Evolutionary conservation across 2,888 invertebrate genomes (phyloP), one percentile per base, ranked within the genome.

Genomic region (Epirrhoe tristata): DNA sequence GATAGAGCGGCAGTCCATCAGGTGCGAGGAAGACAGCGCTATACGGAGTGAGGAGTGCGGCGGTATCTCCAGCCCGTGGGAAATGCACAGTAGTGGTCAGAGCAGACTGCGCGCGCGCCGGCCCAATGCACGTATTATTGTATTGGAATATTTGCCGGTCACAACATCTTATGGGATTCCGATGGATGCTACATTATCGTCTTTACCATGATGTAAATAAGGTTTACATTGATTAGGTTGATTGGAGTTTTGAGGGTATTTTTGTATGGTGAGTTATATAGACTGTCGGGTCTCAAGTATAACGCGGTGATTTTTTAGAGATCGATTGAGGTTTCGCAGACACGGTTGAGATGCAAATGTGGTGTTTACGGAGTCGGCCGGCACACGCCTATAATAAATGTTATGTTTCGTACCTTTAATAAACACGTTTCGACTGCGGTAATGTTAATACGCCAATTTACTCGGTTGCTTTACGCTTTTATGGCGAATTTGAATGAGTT

Each of bases 41-140:
- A 88, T 87, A 81, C 80, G 66, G 85, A 79, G 79, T 61, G 84
- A 93, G 73, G 72, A 80, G 82, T 75, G 79, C 77, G 72, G 83
- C 74, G 69, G 74, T 82, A 79, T 81, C 84, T 84, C 85, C 87
- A 88, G 89, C 89, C 90, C 94, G 94, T 94, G 94, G 94, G 93
- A 94, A 94, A 91, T 94, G 93, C 93, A 94, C 94, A 93, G 94
- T 93, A 94, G 94, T 93, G 93, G 93, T 91, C 93, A 91, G 93
- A 92, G 88, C 90, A 89, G 90, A 87, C 85, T 85, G 90, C 91
- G 92, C 91, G 93, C 92, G 92, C 94, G 93, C 91, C 91, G 90
- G 89, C 92, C 93, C 93, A 90, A 87, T 91, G 93, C 92, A 91
- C 91, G 91, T 91, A 92, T 92, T 93, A 93, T 93, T 92, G 93